Percentiles rank a stretch among this genome's conserved stretches.
Evolutionary conservation across 2,888 invertebrate species (phyloP).

Genomic region (Metacarcinus magister): DNA sequence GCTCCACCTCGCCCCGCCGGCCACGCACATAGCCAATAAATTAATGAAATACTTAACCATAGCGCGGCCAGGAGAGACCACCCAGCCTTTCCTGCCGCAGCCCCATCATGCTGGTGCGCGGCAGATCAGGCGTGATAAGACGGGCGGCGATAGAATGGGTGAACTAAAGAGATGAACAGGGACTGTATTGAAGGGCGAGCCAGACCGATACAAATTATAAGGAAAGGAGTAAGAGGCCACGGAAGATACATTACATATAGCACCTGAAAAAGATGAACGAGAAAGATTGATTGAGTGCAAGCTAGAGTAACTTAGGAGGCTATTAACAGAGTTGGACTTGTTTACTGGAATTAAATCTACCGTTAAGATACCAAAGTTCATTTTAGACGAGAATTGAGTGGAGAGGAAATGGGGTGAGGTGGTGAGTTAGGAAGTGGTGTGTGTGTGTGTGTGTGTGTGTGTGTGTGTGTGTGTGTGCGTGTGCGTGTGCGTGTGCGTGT

Average conservation of each 20-base stretch:
- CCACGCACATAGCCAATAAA: background rate
- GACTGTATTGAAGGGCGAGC: background rate
- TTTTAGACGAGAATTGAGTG: too few species aligned
- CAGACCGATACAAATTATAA: background rate
- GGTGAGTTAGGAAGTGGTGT: too few species aligned
- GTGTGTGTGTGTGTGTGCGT: too few species aligned
- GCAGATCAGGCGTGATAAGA: background rate
- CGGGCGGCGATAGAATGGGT: background rate
- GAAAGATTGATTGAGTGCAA: too few species aligned
- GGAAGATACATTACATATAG: background rate
- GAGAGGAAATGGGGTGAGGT: too few species aligned
- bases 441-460: too few species aligned
- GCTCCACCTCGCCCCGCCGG: background rate
- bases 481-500: too few species aligned
- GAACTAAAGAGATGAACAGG: background rate
- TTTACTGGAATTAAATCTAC: too few species aligned
- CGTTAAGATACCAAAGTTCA: too few species aligned
- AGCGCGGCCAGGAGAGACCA: background rate
- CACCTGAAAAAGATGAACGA: background rate
- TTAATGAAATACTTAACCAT: background rate
- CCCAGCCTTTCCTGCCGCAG: conserved; percentile 26
- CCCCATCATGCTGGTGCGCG: background rate
- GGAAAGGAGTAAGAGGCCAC: background rate
- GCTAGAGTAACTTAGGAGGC: too few species aligned
- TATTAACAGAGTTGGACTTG: too few species aligned